These are phyloP conservation scores for Parochlus steinenii DNA, from an alignment of 2,888 invertebrate species.

Conservation along the genomic window DNA sequence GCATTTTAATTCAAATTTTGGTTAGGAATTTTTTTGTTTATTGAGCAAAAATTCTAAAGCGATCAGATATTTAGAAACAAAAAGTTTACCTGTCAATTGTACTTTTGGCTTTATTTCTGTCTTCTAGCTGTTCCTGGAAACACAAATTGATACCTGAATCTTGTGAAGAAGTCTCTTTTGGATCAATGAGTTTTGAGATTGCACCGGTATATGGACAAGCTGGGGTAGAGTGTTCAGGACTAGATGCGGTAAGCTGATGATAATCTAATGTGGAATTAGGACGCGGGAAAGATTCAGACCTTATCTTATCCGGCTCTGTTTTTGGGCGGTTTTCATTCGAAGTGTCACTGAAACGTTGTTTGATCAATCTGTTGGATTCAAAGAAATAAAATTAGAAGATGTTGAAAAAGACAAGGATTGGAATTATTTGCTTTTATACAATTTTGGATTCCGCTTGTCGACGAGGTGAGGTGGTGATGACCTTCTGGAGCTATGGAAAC, in stretches of 20 bases:
- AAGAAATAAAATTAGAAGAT: conserved; percentile 1
- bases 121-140: conserved; percentile 51
- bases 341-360: conserved; percentile 15
- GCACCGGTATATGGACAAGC: conserved; percentile 17
- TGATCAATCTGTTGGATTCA: conserved; percentile 12
- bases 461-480: conserved; percentile 13
- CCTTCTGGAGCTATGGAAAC: conserved; percentile 4
- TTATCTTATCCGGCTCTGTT: conserved; percentile 11
- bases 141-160: conserved; percentile 63
- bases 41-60: conserved; percentile 13
- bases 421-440: conserved; percentile 27
- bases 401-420: conserved; percentile 20
- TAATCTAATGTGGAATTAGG: conserved; percentile 15
- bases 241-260: conserved; percentile 14
- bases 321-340: not conserved
- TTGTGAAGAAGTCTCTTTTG: conserved; percentile 40
- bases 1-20: too few relatives aligned
- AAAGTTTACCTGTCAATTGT: conserved; percentile 6
- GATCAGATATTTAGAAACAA: conserved; percentile 13
- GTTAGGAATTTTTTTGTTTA: conserved; percentile 10
- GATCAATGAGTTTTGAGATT: conserved; percentile 29
- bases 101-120: conserved; percentile 17
- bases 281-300: conserved; percentile 16
- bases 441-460: conserved; percentile 24
- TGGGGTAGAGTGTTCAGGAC: conserved; percentile 16